Percentiles rank a stretch among this genome's conserved stretches.
phyloP scores from a whole-genome alignment of 2,797 vertebrate genomes.

The Calcarius lapponicus region DNA sequence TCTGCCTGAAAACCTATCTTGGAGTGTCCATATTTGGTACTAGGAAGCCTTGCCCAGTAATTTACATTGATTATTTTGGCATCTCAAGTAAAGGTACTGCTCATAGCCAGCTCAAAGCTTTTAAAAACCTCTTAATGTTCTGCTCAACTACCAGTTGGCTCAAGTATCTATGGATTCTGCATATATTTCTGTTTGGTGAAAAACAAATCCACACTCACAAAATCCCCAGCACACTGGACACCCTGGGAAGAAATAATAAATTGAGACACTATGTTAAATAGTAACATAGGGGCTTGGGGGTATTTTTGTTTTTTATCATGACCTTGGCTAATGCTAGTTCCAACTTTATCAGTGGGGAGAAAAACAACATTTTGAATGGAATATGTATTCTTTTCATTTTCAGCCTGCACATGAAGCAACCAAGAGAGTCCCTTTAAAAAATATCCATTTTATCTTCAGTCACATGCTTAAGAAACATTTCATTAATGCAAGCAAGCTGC shows the following conservation, averaged over 20 bases:
- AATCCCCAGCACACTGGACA: conserved; percentile 25
- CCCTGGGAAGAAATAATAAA: conserved; percentile 58
- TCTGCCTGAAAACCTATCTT: neutral
- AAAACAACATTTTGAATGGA: conserved; percentile 19
- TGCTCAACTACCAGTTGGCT: conserved; percentile 43
- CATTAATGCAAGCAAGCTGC: neutral
- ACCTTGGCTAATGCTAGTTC: neutral
- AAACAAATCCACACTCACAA: conserved; percentile 46
- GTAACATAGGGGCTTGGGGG: conserved; percentile 19
- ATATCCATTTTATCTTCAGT: neutral
- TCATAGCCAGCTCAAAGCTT: conserved; percentile 18
- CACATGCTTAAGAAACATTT: neutral
- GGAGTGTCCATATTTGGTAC: neutral
- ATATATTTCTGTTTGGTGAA: conserved; percentile 26
- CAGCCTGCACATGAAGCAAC: neutral
- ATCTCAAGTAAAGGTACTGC: conserved; percentile 5
- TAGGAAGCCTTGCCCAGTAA: neutral
- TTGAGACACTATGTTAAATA: conserved; percentile 32
- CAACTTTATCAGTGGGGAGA: conserved; percentile 39
- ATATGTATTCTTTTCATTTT: neutral
- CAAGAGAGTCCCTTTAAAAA: neutral
- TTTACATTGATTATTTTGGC: neutral
- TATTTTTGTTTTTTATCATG: conserved; percentile 32
- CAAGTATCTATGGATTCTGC: neutral
- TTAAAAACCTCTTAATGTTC: conserved; percentile 46